phyloP scores from a whole-genome alignment of 2,113 vertebrate species.

The Equus przewalskii region DNA sequence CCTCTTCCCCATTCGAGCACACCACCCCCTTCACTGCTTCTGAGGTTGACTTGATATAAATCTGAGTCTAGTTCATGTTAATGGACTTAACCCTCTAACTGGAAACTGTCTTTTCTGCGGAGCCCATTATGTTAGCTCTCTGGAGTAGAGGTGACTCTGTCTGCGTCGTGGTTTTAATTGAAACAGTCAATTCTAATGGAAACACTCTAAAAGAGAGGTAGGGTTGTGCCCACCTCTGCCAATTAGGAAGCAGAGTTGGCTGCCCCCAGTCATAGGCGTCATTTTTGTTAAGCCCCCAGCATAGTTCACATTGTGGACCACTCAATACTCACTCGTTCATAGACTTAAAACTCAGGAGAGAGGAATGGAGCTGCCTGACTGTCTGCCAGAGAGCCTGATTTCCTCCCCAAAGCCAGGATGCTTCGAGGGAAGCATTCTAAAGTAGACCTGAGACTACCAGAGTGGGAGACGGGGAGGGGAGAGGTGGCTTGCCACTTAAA shows the following conservation, averaged over 20 bases:
- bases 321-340: neutral
- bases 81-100: neutral
- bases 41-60: slow-evolving; percentile 2
- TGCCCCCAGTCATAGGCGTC: neutral
- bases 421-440: neutral
- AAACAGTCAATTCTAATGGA: neutral
- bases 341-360: slow-evolving; percentile 42
- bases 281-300: neutral
- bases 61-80: neutral
- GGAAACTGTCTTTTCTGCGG: slow-evolving; percentile 29
- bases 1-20: neutral
- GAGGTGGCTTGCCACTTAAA: neutral
- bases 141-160: slow-evolving; percentile 22
- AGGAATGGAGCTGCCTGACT: neutral
- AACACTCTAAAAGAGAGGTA: neutral
- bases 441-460: neutral
- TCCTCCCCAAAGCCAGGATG: neutral
- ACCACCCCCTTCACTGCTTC: neutral
- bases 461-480: neutral
- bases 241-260: neutral
- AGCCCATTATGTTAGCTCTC: slow-evolving; percentile 39
- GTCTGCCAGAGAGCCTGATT: neutral
- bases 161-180: slow-evolving; percentile 41
- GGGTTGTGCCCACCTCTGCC: neutral
- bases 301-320: neutral